phyloP scores from a whole-genome alignment of 2,113 vertebrate species.

The Propithecus coquereli region DNA sequence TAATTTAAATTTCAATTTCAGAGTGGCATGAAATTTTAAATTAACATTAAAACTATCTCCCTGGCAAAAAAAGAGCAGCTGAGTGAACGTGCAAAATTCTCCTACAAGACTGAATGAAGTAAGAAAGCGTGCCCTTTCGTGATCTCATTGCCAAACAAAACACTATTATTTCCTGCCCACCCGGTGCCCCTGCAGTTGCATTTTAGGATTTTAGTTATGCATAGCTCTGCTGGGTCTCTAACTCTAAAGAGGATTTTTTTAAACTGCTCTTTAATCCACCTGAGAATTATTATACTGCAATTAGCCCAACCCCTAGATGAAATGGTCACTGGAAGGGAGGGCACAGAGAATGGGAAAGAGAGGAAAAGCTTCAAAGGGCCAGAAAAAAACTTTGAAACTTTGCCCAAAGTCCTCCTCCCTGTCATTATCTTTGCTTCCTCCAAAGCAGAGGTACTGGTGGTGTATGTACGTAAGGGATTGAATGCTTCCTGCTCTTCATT shows the following conservation, averaged over 20 bases:
- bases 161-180: neutral
- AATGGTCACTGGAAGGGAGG: neutral
- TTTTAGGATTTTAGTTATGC: neutral
- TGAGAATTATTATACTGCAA: neutral
- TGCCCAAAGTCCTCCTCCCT: neutral
- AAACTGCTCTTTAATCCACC: neutral
- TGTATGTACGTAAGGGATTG: accelerated
- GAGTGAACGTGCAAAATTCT: neutral
- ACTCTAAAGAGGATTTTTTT: neutral
- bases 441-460: accelerated
- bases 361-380: neutral
- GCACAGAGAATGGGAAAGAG: neutral
- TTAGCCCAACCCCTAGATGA: neutral
- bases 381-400: neutral
- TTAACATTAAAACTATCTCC: neutral
- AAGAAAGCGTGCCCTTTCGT: neutral
- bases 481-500: neutral
- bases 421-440: neutral
- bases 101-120: neutral
- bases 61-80: neutral
- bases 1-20: neutral
- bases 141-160: neutral
- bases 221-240: neutral
- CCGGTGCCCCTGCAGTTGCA: accelerated
- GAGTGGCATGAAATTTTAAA: neutral